phyloP scores from a whole-genome alignment of 1,140 invertebrate species.

The Heliconius hewitsoni region DNA sequence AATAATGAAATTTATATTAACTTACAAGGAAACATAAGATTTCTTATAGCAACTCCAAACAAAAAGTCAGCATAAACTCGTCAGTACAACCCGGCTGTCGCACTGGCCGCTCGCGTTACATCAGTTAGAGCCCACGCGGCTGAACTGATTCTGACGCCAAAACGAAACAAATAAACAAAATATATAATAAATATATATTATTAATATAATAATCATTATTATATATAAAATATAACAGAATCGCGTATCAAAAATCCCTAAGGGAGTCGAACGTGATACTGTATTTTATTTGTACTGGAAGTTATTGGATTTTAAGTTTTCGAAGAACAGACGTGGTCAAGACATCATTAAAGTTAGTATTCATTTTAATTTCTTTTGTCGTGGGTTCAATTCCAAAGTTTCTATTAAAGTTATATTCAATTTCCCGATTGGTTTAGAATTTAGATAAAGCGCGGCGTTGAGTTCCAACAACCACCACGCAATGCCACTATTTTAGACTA shows the following conservation, averaged over 20 bases:
- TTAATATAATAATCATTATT: not conserved
- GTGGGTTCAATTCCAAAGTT: not conserved
- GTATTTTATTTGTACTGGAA: constrained; percentile 12
- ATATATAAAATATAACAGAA: constrained; percentile 6
- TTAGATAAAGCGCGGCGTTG: not conserved
- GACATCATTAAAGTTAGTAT: not conserved
- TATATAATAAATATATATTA: constrained; percentile 7
- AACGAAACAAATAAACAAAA: constrained; percentile 29
- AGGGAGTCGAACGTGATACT: constrained; percentile 47
- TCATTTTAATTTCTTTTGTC: not conserved
- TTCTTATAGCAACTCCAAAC: constrained; percentile 4
- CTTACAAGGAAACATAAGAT: not conserved
- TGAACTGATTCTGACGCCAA: constrained; percentile 48
- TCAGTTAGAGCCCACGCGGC: constrained; percentile 49
- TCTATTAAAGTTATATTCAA: too few species aligned
- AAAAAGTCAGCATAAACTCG: not conserved
- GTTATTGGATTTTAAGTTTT: not conserved
- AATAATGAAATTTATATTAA: not conserved
- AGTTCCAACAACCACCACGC: not conserved
- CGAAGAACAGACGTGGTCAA: not conserved
- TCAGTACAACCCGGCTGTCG: constrained; percentile 41
- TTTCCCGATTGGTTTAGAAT: not conserved
- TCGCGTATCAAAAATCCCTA: constrained; percentile 48
- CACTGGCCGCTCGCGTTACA: constrained; percentile 38
- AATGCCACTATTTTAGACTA: not conserved